Evolutionary conservation across 2,113 vertebrate genomes (phyloP), one percentile per base, ranked within the genome.

Genomic region (Coptodon bakossiorum): DNA sequence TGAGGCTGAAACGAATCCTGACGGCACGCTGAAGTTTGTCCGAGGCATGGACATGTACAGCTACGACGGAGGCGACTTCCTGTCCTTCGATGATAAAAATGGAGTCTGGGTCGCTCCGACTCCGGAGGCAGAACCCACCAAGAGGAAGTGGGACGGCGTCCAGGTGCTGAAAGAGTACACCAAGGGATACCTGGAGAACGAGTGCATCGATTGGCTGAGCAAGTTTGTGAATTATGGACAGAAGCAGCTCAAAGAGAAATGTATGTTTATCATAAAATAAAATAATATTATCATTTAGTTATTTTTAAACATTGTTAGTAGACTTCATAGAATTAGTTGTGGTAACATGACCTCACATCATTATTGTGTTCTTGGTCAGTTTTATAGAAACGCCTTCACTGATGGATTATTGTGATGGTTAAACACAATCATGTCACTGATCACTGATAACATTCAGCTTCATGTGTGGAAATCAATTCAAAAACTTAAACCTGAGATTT

Each of bases 161-260:
- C 34, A 34, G 34, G 34, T 34, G 34, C 34, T 34, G 34, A 34
- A 8, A 34, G 34, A 34, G 34, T 34, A 34, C 34, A 34, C 34
- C 34, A 34, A 34, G 34, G 34, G 34, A 34, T 34, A 34, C 34
- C 34, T 34, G 34, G 34, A 34, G 34, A 34, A 34, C 34, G 34
- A 34, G 34, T 34, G 34, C 34, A 34, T 34, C 34, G 34, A 34
- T 34, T 34, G 34, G 34, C 34, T 96, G 81, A 2, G 1, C 0
- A 89, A 59, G 19, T 96, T 96, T 53, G 1, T 87, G 27, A 0
- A 0, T 0, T 93, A 86, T 7, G 52, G 36, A 2, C 0, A 88
- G 3, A 0, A 31, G 1, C 11, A 89, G 6, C 19, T 73, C 0
- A 0, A 2, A 5, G 0, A 2, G 0, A 12, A 68, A 3, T 1